Evolutionary conservation across 2,888 invertebrate species (phyloP), one percentile per base, ranked within the genome.

Genomic region (Morpho helenor): DNA sequence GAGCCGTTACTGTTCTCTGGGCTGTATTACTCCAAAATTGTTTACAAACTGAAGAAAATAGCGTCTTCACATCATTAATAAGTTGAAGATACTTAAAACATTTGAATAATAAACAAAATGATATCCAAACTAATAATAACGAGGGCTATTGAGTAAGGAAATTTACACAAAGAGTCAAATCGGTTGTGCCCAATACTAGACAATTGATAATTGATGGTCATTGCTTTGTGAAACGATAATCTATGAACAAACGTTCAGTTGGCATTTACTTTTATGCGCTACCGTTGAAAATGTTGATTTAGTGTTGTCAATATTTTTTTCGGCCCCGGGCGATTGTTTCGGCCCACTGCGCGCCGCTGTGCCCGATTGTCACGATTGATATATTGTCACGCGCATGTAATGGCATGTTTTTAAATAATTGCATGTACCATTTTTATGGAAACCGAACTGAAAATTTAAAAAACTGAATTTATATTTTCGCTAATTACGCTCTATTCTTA

Each of bases 281-380:
- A 67, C 74, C 82, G 80, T 75, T 67, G 72, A 82, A 67, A 84
- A 85, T 84, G 63, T 66, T 82, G 80, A 86, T 85, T 85, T 84
- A 85, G 72, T 69, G 71, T 70, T 66, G 63, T 65, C 68, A 54
- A 70, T 69, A 65, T 47, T 73, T 71, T 70, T 66, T 66, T 66
- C 56, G 56, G 52, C 56, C 40, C 45, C 16, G 55, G 60, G 61
- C 58, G 52, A 57, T 52, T 52, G 52, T 52, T 61, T 62, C 51
- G 40, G 9, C 22, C 43, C 48, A 48, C n/a, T 42, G 48, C 42
- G 43, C 44, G 43, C 48, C 2, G 10, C n/a, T 49, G 5, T 43
- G 7, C 39, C 16, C 16, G 53, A 41, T 53, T 53, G 53, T 53
- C 46, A 46, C 40, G 16, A 3, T 43, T 45, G 49, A 56, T 56